Conservation (phyloP, 2,888 invertebrate genomes). For the Drosophila acutilabella region DNA sequence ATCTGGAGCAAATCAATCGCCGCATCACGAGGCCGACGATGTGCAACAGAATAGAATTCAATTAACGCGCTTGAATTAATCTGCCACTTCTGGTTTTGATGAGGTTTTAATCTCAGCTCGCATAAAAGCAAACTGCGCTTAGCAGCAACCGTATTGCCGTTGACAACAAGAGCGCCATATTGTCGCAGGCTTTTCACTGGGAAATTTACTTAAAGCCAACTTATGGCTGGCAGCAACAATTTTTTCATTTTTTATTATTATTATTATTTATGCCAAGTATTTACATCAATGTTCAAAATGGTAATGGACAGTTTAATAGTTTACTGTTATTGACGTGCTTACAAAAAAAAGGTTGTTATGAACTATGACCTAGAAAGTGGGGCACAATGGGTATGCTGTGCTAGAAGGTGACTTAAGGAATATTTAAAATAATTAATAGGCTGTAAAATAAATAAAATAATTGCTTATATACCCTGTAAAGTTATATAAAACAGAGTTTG, state of each 20-base stretch:
- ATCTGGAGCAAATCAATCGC: conserved; percentile 71
- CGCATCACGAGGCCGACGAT: conserved; percentile 46
- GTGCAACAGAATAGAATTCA: conserved; percentile 78
- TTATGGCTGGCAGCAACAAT: conserved; percentile 11
- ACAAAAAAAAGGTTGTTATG: conserved; percentile 24
- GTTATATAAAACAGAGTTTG: too few relatives aligned
- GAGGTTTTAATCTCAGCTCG: conserved; percentile 77
- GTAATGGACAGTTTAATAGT: conserved; percentile 44
- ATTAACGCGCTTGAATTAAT: conserved; percentile 83
- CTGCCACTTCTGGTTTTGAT: conserved; percentile 83
- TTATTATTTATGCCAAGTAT: conserved; percentile 33
- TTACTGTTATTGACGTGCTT: conserved; percentile 22
- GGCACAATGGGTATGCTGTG: not conserved
- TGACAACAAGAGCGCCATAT: conserved; percentile 45
- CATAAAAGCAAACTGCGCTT: conserved; percentile 48
- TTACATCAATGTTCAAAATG: conserved; percentile 57
- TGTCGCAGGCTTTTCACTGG: conserved; percentile 24
- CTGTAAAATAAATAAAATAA: not conserved
- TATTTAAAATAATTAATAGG: not conserved
- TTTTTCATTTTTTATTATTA: not conserved
- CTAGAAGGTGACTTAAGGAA: not conserved
- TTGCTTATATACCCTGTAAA: not conserved
- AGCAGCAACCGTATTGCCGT: conserved; percentile 17
- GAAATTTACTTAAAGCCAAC: conserved; percentile 42
- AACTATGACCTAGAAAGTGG: not conserved